Percentiles rank a stretch among this genome's conserved stretches.
Evolutionary conservation across 2,888 invertebrate genomes (phyloP).

Genomic region (Sabellastarte sp.): DNA sequence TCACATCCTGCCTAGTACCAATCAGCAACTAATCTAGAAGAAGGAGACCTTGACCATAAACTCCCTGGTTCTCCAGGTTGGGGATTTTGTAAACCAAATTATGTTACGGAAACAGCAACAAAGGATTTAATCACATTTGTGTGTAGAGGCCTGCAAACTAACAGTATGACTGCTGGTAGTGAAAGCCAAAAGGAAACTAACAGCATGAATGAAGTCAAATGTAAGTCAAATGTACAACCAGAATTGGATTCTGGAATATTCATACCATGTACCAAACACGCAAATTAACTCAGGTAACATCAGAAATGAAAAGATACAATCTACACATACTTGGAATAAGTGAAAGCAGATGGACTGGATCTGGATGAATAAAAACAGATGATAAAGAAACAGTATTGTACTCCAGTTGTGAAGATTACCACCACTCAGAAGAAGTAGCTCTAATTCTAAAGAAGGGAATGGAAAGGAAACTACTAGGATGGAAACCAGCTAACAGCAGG

Average conservation of each 20-base stretch:
- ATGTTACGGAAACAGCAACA: too few species aligned
- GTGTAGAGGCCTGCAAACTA: too few species aligned
- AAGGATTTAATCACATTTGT: too few species aligned
- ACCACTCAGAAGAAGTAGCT: conserved; percentile 5
- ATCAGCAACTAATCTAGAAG: too few species aligned
- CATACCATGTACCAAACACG: conserved; percentile 11
- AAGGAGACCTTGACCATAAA: too few species aligned
- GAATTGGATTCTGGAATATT: conserved; percentile 12
- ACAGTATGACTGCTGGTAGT: too few species aligned
- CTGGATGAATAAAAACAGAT: neutral
- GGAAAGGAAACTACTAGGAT: neutral
- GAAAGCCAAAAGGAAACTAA: too few species aligned
- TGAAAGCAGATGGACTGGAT: conserved; percentile 11
- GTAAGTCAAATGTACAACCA: conserved; percentile 7
- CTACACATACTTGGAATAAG: conserved; percentile 9
- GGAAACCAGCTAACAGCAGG: conserved; percentile 2
- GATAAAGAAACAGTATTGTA: neutral
- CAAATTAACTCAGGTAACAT: conserved; percentile 14
- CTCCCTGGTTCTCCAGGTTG: too few species aligned
- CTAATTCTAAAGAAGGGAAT: neutral
- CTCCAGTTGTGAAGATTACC: neutral
- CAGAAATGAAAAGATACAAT: conserved; percentile 8
- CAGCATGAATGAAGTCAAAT: too few species aligned
- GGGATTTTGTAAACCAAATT: too few species aligned
- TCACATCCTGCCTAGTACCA: too few species aligned